phyloP scores from a whole-genome alignment of 2,888 invertebrate species.

The Lordiphosa andalusiaca region DNA sequence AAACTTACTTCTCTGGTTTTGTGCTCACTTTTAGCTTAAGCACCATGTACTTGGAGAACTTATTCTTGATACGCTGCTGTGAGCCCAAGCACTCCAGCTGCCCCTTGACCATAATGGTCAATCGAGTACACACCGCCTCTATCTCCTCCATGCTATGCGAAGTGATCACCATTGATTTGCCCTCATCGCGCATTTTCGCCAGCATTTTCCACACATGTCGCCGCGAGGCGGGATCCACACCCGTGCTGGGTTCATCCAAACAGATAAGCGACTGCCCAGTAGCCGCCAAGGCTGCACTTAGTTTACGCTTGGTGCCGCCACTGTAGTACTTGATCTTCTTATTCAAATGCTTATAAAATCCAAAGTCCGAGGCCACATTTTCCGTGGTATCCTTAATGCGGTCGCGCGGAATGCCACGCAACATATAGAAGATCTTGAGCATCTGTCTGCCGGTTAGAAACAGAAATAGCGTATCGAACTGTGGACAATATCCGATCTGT shows the following conservation, averaged over 20 bases:
- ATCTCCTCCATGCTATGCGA: constrained; percentile 92
- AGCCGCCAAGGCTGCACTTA: constrained; percentile 85
- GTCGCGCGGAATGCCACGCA: constrained; percentile 54
- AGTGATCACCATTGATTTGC: constrained; percentile 87
- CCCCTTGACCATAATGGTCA: constrained; percentile 90
- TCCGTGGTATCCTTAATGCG: constrained; percentile 80
- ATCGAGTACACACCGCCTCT: constrained; percentile 87
- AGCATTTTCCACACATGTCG: constrained; percentile 89
- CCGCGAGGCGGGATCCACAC: constrained; percentile 80
- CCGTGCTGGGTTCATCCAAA: constrained; percentile 84
- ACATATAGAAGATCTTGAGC: constrained; percentile 83
- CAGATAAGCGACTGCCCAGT: constrained; percentile 85
- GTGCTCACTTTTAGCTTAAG: constrained; percentile 3
- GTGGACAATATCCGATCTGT: constrained; percentile 85
- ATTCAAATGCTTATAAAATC: constrained; percentile 83
- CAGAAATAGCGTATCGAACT: constrained; percentile 85
- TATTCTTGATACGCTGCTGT: constrained; percentile 87
- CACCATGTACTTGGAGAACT: constrained; percentile 81
- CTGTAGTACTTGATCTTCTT: constrained; percentile 83
- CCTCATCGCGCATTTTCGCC: constrained; percentile 83
- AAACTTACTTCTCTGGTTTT: background rate
- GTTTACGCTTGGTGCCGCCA: constrained; percentile 86
- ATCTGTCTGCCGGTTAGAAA: constrained; percentile 86
- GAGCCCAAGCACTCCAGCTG: constrained; percentile 86
- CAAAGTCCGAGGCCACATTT: constrained; percentile 80